Conservation (phyloP, 2,113 vertebrate species). For the Meles meles region DNA sequence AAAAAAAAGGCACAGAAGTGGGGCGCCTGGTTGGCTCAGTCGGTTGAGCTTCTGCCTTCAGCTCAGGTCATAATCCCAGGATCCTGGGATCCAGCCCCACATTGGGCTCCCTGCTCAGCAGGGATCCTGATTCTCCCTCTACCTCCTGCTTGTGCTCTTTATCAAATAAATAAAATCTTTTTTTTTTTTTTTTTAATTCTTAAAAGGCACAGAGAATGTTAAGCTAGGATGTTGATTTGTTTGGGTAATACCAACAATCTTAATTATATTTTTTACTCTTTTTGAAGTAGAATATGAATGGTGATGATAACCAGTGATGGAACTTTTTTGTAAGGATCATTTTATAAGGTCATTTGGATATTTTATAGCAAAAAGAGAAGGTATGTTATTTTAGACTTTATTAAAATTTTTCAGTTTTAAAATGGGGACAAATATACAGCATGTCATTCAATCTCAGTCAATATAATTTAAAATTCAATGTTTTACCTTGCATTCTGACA, state of each 20-base stretch:
- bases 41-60: too few species aligned
- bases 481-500: neutral
- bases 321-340: neutral
- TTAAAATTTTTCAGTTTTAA: neutral
- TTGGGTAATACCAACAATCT: neutral
- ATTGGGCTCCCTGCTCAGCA: too few species aligned
- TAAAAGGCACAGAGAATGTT: neutral
- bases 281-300: slow-evolving; percentile 24
- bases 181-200: too few species aligned
- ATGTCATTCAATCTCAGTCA: neutral
- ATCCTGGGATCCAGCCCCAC: too few species aligned
- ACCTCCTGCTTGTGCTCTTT: too few species aligned
- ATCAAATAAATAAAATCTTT: too few species aligned
- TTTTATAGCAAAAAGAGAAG: neutral
- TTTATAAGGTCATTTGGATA: neutral
- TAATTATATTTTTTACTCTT: neutral
- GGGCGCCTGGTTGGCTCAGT: too few species aligned
- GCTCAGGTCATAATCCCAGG: too few species aligned
- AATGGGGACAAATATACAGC: neutral
- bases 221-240: neutral
- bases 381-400: neutral
- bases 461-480: neutral
- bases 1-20: neutral
- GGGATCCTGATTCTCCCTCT: too few species aligned
- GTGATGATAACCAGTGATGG: neutral